Evolutionary conservation across 1,140 invertebrate genomes (phyloP).

Genomic region (Halesus radiatus): DNA sequence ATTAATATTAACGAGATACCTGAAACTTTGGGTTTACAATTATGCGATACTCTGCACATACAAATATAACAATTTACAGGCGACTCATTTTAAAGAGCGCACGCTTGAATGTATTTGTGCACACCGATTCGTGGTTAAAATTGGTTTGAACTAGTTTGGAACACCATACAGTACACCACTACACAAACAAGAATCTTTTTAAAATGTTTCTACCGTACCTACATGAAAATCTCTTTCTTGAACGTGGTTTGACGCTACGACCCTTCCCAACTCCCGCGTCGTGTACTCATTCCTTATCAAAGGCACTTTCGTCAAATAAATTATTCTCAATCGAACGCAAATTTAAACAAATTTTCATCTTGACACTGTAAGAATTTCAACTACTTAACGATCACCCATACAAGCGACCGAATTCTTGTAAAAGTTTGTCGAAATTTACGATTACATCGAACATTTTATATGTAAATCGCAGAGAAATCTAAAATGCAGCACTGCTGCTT

Average conservation of each 20-base stretch:
- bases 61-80: too few relatives aligned
- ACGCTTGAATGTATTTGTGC: too few relatives aligned
- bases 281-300: constrained; percentile 36
- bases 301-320: constrained; percentile 50
- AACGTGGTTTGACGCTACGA: not conserved
- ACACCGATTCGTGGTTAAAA: too few relatives aligned
- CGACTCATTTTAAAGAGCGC: too few relatives aligned
- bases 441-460: constrained; percentile 9
- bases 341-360: not conserved
- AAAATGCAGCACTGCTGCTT: too few relatives aligned
- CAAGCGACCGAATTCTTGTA: not conserved
- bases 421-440: too few relatives aligned
- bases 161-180: too few relatives aligned
- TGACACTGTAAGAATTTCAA: constrained; percentile 10
- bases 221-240: not conserved
- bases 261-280: constrained; percentile 24
- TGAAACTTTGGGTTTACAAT: not conserved
- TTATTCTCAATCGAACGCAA: not conserved
- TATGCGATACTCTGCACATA: not conserved
- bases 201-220: too few relatives aligned
- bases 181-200: too few relatives aligned
- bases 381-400: not conserved
- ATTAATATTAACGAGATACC: not conserved
- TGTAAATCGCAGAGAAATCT: too few relatives aligned
- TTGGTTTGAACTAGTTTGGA: too few relatives aligned